Percentiles rank a stretch among this genome's conserved stretches.
phyloP scores from a whole-genome alignment of 2,888 invertebrate genomes.

The Apotomis betuletana region DNA sequence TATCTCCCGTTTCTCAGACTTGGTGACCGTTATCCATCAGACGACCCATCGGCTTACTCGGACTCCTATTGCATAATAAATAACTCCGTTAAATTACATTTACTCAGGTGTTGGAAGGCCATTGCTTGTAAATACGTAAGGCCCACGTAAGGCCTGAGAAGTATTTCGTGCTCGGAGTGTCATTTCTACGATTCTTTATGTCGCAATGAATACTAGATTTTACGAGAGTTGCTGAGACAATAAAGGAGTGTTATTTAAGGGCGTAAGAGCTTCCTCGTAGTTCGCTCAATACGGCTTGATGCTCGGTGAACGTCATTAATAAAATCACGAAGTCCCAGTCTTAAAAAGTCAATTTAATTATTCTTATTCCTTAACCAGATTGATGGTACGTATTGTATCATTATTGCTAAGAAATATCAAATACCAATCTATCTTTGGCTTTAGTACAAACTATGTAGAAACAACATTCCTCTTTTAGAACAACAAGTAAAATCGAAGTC shows the following conservation, averaged over 20 bases:
- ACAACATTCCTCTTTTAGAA: not conserved
- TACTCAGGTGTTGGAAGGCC: conserved; percentile 20
- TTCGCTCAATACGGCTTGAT: not conserved
- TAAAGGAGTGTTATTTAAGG: conserved; percentile 29
- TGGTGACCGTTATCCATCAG: conserved; percentile 41
- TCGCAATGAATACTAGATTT: conserved; percentile 36
- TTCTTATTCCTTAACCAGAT: not conserved
- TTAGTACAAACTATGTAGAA: too few relatives aligned
- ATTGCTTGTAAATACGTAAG: conserved; percentile 9
- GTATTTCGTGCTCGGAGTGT: conserved; percentile 14
- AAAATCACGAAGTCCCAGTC: not conserved
- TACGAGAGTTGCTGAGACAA: conserved; percentile 32
- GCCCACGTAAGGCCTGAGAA: not conserved
- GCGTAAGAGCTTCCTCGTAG: conserved; percentile 1
- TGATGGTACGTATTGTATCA: too few relatives aligned
- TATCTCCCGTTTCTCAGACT: conserved; percentile 10
- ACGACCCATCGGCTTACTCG: conserved; percentile 29
- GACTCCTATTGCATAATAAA: conserved; percentile 34
- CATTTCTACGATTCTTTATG: conserved; percentile 34
- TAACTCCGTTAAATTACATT: conserved; percentile 25
- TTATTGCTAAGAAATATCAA: too few relatives aligned
- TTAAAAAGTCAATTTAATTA: not conserved
- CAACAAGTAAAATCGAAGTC: conserved; percentile 14
- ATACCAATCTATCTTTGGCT: too few relatives aligned
- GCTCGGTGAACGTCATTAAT: not conserved